Percentiles rank a stretch among this genome's conserved stretches.
phyloP scores from a whole-genome alignment of 1,140 invertebrate species.

The Laupala kohalensis region DNA sequence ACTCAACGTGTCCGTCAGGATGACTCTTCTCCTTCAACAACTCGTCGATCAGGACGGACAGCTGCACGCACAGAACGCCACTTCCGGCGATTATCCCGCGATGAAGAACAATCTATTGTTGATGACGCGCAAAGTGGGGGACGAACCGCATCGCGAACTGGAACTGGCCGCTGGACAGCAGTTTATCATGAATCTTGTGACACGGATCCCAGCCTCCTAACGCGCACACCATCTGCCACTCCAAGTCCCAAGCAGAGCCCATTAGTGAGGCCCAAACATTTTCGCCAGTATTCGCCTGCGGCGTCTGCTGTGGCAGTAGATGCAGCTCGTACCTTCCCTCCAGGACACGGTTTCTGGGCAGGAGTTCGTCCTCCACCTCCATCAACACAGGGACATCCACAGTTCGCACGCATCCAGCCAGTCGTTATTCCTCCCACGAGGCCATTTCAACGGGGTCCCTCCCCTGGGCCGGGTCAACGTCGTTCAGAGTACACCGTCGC shows the following conservation, averaged over 20 bases:
- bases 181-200: slow-evolving; percentile 25
- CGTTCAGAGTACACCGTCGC: no score
- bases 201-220: slow-evolving; percentile 18
- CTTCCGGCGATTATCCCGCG: slow-evolving; percentile 54
- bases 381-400: no score
- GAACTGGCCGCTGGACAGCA: slow-evolving; percentile 19
- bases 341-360: background rate
- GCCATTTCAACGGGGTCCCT: no score
- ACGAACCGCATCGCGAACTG: slow-evolving; percentile 10
- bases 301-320: slow-evolving; percentile 10
- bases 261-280: slow-evolving; percentile 14
- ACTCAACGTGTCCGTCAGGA: slow-evolving; percentile 50
- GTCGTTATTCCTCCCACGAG: no score
- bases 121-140: background rate
- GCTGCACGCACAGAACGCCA: slow-evolving; percentile 64
- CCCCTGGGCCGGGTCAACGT: no score
- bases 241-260: slow-evolving; percentile 21
- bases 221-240: slow-evolving; percentile 21
- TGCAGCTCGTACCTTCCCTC: background rate
- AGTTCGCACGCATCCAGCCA: no score
- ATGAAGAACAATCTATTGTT: slow-evolving; percentile 33
- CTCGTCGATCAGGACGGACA: slow-evolving; percentile 37
- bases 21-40: slow-evolving; percentile 35
- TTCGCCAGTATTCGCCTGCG: slow-evolving; percentile 8
- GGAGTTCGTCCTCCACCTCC: no score